Conservation (phyloP, 92 coral and sea anemone genomes). For the Actinostola sp. region DNA sequence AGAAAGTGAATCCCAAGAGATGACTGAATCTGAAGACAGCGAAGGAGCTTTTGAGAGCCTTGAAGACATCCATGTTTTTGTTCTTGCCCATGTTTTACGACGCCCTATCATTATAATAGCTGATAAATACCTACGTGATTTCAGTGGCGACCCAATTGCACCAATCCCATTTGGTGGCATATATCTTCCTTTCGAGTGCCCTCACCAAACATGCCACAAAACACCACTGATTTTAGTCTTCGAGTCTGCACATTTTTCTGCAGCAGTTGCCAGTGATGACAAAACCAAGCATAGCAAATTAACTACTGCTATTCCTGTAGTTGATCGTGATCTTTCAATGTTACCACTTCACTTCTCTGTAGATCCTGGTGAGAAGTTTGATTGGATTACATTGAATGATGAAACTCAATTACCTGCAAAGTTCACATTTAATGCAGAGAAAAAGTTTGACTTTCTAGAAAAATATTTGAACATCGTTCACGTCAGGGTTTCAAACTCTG, state of each 20-base stretch:
- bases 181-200: constrained; percentile 88
- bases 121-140: constrained; percentile 79
- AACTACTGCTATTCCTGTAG: constrained; percentile 77
- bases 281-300: constrained; percentile 31
- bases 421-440: constrained; percentile 61
- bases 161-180: constrained; percentile 98
- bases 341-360: constrained; percentile 82
- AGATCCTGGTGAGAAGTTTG: constrained; percentile 80
- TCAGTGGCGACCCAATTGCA: constrained; percentile 89
- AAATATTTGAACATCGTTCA: constrained; percentile 74
- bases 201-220: constrained; percentile 71
- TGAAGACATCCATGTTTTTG: constrained; percentile 95
- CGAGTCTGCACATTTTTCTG: constrained; percentile 94
- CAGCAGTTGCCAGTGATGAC: constrained; percentile 75
- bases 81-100: constrained; percentile 87
- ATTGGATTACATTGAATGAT: constrained; percentile 69
- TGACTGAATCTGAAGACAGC: constrained; percentile 4
- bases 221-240: constrained; percentile 83
- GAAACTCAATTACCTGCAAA: constrained; percentile 52
- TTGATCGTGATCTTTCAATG: constrained; percentile 66
- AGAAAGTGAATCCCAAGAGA: neutral
- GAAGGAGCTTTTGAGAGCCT: constrained; percentile 93
- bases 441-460: constrained; percentile 59
- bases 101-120: constrained; percentile 91
- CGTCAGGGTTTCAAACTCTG: constrained; percentile 50